phyloP scores from a whole-genome alignment of 2,888 invertebrate species.

The Chrysolina americana region DNA sequence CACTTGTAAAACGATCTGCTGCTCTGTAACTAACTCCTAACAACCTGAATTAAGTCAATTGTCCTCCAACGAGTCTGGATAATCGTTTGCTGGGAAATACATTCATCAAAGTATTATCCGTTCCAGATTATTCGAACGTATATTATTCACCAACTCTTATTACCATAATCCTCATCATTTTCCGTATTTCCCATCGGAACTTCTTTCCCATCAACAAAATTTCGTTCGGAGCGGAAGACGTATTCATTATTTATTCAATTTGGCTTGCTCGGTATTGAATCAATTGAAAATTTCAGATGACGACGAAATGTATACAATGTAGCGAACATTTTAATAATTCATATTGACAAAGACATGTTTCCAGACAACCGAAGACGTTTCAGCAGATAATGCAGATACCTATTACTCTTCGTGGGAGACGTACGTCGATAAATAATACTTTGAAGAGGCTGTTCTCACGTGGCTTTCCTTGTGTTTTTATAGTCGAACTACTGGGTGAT shows the following conservation, averaged over 20 bases:
- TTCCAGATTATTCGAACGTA: too few species aligned
- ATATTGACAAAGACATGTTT: conserved; percentile 1
- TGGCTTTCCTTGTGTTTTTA: background rate
- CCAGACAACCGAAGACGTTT: background rate
- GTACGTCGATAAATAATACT: background rate
- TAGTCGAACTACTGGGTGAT: too few species aligned
- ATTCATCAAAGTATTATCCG: too few species aligned
- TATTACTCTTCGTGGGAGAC: background rate
- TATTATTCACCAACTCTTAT: background rate
- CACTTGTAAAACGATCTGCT: too few species aligned
- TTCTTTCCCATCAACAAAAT: background rate
- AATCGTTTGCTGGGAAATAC: too few species aligned
- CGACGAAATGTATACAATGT: background rate
- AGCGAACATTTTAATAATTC: conserved; percentile 5
- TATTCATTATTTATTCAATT: background rate
- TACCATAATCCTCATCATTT: conserved; percentile 2
- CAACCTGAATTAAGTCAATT: too few species aligned
- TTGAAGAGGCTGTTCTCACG: background rate
- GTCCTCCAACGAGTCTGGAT: too few species aligned
- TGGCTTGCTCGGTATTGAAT: background rate
- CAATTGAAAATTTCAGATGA: conserved; percentile 1
- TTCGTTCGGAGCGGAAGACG: background rate
- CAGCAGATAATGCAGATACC: background rate
- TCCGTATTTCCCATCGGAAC: background rate
- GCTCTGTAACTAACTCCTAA: too few species aligned